A percentile compares a stretch with the other conserved stretches of the same genome.
Evolutionary conservation across 2,113 vertebrate genomes (phyloP).

Genomic region (Parotia lawesii): DNA sequence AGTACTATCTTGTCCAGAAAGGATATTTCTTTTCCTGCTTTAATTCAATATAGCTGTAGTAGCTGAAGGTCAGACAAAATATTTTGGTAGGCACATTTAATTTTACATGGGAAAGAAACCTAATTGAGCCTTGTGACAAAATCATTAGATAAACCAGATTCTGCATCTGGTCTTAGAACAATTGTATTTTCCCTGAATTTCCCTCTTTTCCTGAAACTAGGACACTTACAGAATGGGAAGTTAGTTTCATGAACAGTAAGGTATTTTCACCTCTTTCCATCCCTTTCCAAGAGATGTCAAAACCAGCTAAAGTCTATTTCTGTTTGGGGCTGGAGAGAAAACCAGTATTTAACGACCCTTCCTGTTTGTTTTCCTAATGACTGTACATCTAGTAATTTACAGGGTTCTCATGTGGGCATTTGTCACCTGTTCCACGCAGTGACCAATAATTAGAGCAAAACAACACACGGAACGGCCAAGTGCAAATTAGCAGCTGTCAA

Average conservation of each 20-base stretch:
- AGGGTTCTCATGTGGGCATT: slow-evolving; percentile 16
- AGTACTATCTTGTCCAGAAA: background rate
- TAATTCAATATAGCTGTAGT: background rate
- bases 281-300: background rate
- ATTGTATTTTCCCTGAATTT: background rate
- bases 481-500: slow-evolving; percentile 38
- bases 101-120: background rate
- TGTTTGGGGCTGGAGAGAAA: slow-evolving; percentile 3
- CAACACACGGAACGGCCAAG: background rate
- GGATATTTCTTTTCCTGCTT: background rate
- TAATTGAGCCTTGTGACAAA: background rate
- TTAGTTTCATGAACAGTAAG: slow-evolving; percentile 2
- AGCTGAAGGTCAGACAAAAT: background rate
- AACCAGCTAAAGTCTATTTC: background rate
- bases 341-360: background rate
- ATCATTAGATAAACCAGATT: background rate
- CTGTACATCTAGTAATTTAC: background rate
- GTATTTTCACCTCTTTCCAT: background rate
- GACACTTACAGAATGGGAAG: background rate
- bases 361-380: slow-evolving; percentile 14
- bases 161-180: background rate
- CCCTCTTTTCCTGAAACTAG: background rate
- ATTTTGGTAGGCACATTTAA: background rate
- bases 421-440: slow-evolving; percentile 34
- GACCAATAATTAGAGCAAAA: slow-evolving; percentile 30